These are phyloP conservation scores for Heliconius charithonia DNA, from an alignment of 2,888 invertebrate genomes.

Conservation along the genomic window DNA sequence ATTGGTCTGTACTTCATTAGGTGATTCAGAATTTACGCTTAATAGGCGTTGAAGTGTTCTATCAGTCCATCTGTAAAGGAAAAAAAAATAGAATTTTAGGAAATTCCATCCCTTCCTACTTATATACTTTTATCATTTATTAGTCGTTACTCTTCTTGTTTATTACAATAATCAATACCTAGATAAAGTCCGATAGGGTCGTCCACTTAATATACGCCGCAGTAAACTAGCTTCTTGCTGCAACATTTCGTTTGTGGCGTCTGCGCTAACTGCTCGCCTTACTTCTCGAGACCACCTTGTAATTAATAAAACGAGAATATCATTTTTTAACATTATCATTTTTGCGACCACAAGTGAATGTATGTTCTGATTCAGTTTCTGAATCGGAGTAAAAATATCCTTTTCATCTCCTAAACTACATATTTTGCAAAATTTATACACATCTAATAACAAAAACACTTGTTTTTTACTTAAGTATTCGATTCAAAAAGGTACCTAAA, in stretches of 20 bases:
- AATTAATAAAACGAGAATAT: neutral
- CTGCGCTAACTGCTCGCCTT: slow-evolving; percentile 73
- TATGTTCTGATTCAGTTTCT: too few relatives aligned
- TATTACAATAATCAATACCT: slow-evolving; percentile 54
- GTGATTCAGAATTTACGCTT: slow-evolving; percentile 67
- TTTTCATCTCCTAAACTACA: too few relatives aligned
- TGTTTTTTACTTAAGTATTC: too few relatives aligned
- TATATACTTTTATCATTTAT: neutral
- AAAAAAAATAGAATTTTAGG: neutral
- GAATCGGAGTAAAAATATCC: too few relatives aligned
- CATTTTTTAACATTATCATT: neutral
- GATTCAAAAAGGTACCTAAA: too few relatives aligned
- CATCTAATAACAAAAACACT: too few relatives aligned
- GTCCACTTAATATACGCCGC: slow-evolving; percentile 61
- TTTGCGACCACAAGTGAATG: neutral
- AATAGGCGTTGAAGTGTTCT: slow-evolving; percentile 68
- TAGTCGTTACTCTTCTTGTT: neutral
- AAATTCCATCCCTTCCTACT: neutral
- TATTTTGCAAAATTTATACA: too few relatives aligned
- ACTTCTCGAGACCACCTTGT: slow-evolving; percentile 63
- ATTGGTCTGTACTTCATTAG: slow-evolving; percentile 59
- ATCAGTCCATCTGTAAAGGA: slow-evolving; percentile 68
- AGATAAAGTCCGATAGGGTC: slow-evolving; percentile 62
- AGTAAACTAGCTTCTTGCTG: slow-evolving; percentile 68
- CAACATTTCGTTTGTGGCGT: slow-evolving; percentile 65